Conservation (phyloP, 2,888 invertebrate genomes). For the Lochmaea crataegi region DNA sequence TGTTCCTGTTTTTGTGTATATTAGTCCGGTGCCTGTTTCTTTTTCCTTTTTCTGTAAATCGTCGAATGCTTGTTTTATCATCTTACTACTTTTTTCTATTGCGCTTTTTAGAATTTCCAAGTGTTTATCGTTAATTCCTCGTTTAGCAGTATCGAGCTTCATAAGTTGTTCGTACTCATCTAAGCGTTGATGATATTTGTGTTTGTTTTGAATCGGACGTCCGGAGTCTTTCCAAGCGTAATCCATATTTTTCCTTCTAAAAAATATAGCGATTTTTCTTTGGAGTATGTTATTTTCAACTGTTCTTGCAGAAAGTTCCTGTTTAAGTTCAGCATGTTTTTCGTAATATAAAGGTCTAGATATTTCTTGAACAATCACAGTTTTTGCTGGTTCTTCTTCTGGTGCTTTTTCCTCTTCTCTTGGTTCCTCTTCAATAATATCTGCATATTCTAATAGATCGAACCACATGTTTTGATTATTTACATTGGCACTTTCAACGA, state of each 20-base stretch:
- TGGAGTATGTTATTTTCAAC: conserved; percentile 58
- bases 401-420: conserved; percentile 41
- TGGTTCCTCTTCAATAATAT: background rate
- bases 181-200: conserved; percentile 57
- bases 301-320: conserved; percentile 39
- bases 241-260: conserved; percentile 60
- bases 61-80: conserved; percentile 49
- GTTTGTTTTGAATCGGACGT: conserved; percentile 51
- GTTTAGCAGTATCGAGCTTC: conserved; percentile 44
- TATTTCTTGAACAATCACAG: conserved; percentile 34
- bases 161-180: conserved; percentile 51
- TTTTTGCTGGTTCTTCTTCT: background rate
- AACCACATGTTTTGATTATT: background rate
- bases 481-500: background rate
- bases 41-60: conserved; percentile 54
- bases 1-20: conserved; percentile 60
- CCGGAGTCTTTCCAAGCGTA: conserved; percentile 56
- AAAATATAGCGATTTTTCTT: conserved; percentile 59
- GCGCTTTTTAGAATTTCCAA: conserved; percentile 48
- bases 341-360: conserved; percentile 47
- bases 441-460: background rate
- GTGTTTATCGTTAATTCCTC: conserved; percentile 49
- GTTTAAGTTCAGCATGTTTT: conserved; percentile 38
- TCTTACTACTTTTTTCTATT: conserved; percentile 47
- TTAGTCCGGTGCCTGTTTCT: conserved; percentile 59